Evolutionary conservation across 2,888 invertebrate genomes (phyloP).

Genomic region (Galerucella calmariensis): DNA sequence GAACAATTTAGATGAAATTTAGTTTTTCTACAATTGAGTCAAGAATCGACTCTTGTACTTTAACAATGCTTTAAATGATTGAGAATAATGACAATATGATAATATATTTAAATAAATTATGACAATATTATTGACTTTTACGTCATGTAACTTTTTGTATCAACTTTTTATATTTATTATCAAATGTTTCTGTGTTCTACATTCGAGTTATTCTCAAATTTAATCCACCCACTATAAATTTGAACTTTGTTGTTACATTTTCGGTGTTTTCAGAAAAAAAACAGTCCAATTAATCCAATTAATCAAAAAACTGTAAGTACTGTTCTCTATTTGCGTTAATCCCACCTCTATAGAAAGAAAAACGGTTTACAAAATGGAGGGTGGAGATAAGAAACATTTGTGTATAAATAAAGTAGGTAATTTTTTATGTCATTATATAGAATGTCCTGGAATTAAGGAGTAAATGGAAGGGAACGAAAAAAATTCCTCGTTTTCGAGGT

Average conservation of each 20-base stretch:
- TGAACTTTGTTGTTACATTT: too few species aligned
- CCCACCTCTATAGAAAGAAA: not conserved
- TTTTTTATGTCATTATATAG: not conserved
- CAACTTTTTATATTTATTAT: not conserved
- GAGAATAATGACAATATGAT: not conserved
- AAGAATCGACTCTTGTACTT: not conserved
- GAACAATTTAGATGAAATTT: constrained; percentile 13
- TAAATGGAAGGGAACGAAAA: not conserved
- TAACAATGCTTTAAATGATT: not conserved
- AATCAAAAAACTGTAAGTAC: too few species aligned
- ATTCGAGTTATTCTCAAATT: too few species aligned
- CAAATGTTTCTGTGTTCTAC: not conserved
- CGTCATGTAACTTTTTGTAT: not conserved
- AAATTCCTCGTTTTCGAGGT: too few species aligned
- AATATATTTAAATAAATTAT: not conserved
- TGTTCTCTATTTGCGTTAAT: too few species aligned
- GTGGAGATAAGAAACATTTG: not conserved
- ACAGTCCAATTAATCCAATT: too few species aligned
- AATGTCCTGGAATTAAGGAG: not conserved
- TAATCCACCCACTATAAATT: too few species aligned
- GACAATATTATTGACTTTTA: not conserved
- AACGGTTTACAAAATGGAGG: not conserved
- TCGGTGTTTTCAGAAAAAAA: too few species aligned
- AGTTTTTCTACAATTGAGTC: constrained; percentile 6
- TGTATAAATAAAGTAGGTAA: not conserved